These are phyloP conservation scores for Tympanoctomys barrerae DNA, from an alignment of 2,797 vertebrate genomes.

Conservation along the genomic window DNA sequence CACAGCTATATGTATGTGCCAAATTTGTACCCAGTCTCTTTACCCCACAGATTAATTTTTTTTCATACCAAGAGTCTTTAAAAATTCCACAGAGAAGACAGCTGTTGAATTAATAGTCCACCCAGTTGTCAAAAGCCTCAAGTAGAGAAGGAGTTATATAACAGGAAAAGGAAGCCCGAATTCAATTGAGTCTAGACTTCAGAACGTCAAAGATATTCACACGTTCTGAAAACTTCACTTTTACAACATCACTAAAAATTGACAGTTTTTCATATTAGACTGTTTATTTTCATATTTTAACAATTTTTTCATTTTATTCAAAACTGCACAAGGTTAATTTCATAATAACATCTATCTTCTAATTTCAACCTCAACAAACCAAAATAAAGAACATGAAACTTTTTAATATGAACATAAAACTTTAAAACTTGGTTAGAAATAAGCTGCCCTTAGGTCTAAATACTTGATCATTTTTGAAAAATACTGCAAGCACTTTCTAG, in stretches of 20 bases:
- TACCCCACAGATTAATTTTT: neutral
- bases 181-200: neutral
- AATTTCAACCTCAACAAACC: neutral
- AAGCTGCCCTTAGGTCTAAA: slow-evolving; percentile 63
- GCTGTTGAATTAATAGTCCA: neutral
- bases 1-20: rapidly evolving
- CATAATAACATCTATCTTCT: neutral
- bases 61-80: neutral
- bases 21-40: neutral
- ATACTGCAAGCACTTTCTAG: slow-evolving; percentile 58
- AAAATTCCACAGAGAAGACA: neutral
- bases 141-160: neutral
- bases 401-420: neutral
- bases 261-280: neutral
- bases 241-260: neutral
- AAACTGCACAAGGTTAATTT: neutral
- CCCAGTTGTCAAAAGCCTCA: neutral
- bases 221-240: neutral
- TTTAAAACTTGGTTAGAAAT: slow-evolving; percentile 30
- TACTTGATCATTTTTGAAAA: slow-evolving; percentile 69
- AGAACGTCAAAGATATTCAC: neutral
- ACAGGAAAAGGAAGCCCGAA: neutral
- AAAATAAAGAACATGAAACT: neutral
- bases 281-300: neutral
- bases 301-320: neutral